Evolutionary conservation across 30 jellyfish, hydroid and myxozoan genomes (phyloP).

Genomic region (Chrysaora quinquecirrha): DNA sequence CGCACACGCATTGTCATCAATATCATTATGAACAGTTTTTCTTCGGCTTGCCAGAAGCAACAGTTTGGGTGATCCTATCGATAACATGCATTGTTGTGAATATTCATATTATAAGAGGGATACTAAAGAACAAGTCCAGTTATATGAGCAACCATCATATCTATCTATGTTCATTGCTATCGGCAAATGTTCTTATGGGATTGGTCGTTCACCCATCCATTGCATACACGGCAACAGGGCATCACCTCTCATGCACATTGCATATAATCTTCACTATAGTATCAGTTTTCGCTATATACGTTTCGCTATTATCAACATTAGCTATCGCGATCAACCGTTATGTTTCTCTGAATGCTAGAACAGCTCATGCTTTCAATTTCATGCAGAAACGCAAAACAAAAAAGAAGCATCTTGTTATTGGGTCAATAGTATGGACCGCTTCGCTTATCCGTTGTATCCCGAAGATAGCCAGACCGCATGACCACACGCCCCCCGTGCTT

Average conservation of each 20-base stretch:
- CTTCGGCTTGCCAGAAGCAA: neutral
- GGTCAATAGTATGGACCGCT: neutral
- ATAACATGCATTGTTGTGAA: neutral
- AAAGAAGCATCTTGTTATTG: neutral
- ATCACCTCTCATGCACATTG: neutral
- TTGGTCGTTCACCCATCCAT: neutral
- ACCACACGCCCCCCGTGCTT: neutral
- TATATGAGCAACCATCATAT: neutral
- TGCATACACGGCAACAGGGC: neutral
- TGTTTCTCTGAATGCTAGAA: neutral
- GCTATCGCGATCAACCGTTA: neutral
- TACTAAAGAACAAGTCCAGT: neutral
- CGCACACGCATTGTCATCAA: neutral
- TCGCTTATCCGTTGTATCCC: neutral
- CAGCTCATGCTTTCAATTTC: neutral
- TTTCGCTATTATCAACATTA: neutral
- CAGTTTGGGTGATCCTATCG: neutral
- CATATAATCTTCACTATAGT: too few relatives aligned
- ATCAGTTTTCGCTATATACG: neutral
- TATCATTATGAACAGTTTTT: neutral
- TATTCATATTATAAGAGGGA: neutral
- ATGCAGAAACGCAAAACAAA: neutral
- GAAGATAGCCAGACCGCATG: neutral
- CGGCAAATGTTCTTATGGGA: neutral
- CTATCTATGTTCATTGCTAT: neutral